Evolutionary conservation across 1,140 invertebrate species (phyloP).

Genomic region (Aphelenchoides fujianensis): DNA sequence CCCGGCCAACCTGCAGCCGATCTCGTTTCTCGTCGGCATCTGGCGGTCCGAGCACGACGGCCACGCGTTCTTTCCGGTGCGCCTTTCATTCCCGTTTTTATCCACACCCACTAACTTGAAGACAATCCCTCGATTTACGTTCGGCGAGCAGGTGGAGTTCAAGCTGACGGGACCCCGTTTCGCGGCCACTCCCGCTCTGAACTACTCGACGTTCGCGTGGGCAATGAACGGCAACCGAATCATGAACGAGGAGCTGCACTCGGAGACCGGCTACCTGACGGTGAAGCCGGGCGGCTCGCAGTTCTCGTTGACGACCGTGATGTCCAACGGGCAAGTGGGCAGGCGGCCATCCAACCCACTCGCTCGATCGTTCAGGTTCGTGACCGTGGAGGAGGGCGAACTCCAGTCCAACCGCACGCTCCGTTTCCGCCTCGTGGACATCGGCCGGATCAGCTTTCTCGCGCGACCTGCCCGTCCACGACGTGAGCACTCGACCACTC

Average conservation of each 20-base stretch:
- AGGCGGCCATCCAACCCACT: no score
- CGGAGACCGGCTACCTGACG: slow-evolving; percentile 58
- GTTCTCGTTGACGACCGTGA: slow-evolving; percentile 59
- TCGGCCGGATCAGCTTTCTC: slow-evolving; percentile 59
- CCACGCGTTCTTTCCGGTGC: slow-evolving; percentile 27
- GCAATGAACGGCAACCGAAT: slow-evolving; percentile 50
- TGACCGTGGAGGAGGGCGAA: slow-evolving; percentile 58
- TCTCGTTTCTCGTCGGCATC: slow-evolving; percentile 55
- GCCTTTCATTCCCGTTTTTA: slow-evolving; percentile 4
- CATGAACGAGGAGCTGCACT: slow-evolving; percentile 54
- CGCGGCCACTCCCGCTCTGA: slow-evolving; percentile 44
- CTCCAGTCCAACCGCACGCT: slow-evolving; percentile 25
- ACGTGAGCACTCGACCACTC: slow-evolving; percentile 42
- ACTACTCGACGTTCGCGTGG: slow-evolving; percentile 63
- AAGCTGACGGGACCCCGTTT: slow-evolving; percentile 49
- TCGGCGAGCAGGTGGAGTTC: slow-evolving; percentile 59
- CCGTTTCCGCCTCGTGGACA: slow-evolving; percentile 54
- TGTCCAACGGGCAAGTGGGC: slow-evolving; percentile 61
- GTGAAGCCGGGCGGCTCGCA: slow-evolving; percentile 49
- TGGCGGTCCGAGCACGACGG: slow-evolving; percentile 61
- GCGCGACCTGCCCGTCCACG: slow-evolving; percentile 60
- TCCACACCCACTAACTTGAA: neutral
- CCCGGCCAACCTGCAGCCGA: slow-evolving; percentile 44
- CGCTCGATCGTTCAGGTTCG: no score
- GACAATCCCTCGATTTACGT: slow-evolving; percentile 62